A percentile compares a stretch with the other conserved stretches of the same genome.
Evolutionary conservation across 2,888 invertebrate genomes (phyloP).

Genomic region (Argynnis bischoffii): DNA sequence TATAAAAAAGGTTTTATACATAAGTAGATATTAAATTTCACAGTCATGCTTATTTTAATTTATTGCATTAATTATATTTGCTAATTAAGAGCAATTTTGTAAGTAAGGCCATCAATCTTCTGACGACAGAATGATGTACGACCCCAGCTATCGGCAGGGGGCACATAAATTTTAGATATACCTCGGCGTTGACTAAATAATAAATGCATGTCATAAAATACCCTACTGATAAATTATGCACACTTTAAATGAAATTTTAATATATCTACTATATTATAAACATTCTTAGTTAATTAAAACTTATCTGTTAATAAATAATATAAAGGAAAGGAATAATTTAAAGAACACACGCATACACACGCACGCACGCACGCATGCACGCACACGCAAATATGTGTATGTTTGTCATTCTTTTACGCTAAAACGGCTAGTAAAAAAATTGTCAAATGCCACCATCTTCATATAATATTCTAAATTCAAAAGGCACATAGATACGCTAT

Average conservation of each 20-base stretch:
- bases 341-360: too few relatives aligned
- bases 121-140: conserved; percentile 41
- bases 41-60: conserved; percentile 21
- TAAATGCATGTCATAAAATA: conserved; percentile 19
- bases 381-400: too few relatives aligned
- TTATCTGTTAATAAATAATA: too few relatives aligned
- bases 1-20: neutral
- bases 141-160: conserved; percentile 36
- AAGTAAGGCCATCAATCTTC: conserved; percentile 42
- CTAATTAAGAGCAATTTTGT: conserved; percentile 43
- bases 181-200: conserved; percentile 31
- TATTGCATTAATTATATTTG: conserved; percentile 39
- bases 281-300: too few relatives aligned
- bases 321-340: too few relatives aligned
- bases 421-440: too few relatives aligned
- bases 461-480: too few relatives aligned
- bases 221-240: neutral
- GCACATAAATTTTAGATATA: conserved; percentile 39
- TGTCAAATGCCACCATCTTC: too few relatives aligned
- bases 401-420: too few relatives aligned
- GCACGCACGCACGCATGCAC: too few relatives aligned
- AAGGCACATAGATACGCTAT: too few relatives aligned
- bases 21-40: neutral
- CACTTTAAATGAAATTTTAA: neutral
- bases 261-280: neutral